Percentiles rank a stretch among this genome's conserved stretches.
These are phyloP conservation scores for Anguilla rostrata DNA, from an alignment of 2,113 vertebrate species.

Conservation along the genomic window DNA sequence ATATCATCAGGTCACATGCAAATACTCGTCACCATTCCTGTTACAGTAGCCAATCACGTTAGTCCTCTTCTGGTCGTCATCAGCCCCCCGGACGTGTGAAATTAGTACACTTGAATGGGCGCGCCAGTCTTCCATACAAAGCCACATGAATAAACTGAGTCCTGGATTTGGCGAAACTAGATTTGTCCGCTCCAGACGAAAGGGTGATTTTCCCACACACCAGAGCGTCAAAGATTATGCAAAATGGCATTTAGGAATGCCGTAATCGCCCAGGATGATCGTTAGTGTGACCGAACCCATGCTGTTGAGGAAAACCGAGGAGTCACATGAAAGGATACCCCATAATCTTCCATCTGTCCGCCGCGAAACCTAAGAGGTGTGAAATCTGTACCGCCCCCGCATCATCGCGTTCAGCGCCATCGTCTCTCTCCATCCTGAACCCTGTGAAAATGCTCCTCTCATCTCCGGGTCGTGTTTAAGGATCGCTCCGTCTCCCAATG, in stretches of 20 bases:
- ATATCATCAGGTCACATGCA: too few species aligned
- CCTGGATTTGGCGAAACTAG: background rate
- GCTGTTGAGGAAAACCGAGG: constrained; percentile 36
- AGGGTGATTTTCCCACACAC: background rate
- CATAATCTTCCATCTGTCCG: constrained; percentile 36
- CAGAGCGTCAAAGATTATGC: background rate
- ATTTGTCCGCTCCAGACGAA: background rate
- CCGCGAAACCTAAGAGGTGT: constrained; percentile 38
- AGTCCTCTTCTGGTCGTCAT: background rate
- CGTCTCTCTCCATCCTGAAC: constrained; percentile 28
- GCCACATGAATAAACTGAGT: background rate
- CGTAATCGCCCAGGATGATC: background rate
- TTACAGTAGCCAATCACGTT: background rate
- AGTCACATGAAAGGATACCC: background rate
- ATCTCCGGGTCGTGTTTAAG: background rate
- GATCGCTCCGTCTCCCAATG: background rate
- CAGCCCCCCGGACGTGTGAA: background rate
- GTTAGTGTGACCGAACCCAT: constrained; percentile 3
- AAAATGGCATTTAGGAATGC: constrained; percentile 1
- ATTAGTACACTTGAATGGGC: background rate
- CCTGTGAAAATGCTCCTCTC: constrained; percentile 2
- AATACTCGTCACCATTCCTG: too few species aligned
- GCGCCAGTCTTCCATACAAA: background rate
- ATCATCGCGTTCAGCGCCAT: constrained; percentile 26
- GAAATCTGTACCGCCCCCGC: constrained; percentile 27